Base-by-base conservation (phyloP, 2,888 invertebrate species). In the Melanchra persicariae region DNA sequence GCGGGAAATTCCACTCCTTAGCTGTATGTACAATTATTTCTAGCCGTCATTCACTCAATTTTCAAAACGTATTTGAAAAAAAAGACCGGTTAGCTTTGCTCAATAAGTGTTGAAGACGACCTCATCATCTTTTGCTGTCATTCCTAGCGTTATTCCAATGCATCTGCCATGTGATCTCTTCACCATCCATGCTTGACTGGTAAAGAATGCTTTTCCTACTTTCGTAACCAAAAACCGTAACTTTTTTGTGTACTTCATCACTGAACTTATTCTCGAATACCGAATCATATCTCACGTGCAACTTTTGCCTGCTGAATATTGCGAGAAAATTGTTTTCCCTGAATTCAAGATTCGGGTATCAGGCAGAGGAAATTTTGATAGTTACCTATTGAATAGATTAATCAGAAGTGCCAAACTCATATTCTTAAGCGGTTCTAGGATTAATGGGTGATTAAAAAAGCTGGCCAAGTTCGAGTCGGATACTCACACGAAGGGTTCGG, bases 281-380 rank as follows among this genome's bases (percentile, higher is more conserved):
- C 40, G 43, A 43, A 52, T 37, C 61, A 54, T 62, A 55, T 49
- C 57, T 70, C n/a, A 37, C 59, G 37, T 17, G 43, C 55, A 79
- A 73, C 54, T 77, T 76, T 65, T 37, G 26, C 43, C 24, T n/a
- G 10, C 17, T 52, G 26, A 40, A 67, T 63, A 77, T 52, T 72
- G 54, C 49, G 15, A 10, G 22, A n/a, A 59, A 77, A 63, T 75
- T 26, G 62, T 63, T 77, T 58, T 45, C 49, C 19, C 17, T 0
- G n/a, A 49, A 72, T 66, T 43, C 43, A 30, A n/a, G 57, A 1
- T 77, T 58, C 19, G 19, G 22, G 2, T 45, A 63, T 1, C 9
- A 40, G 2, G 12, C 17, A 45, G 7, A 40, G 24, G 30, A 17
- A 55, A 34, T 49, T 26, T 22, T 12, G 15, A 15, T 6, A n/a